Conservation (phyloP, 2,113 vertebrate genomes). For the Xiphophorus hellerii region DNA sequence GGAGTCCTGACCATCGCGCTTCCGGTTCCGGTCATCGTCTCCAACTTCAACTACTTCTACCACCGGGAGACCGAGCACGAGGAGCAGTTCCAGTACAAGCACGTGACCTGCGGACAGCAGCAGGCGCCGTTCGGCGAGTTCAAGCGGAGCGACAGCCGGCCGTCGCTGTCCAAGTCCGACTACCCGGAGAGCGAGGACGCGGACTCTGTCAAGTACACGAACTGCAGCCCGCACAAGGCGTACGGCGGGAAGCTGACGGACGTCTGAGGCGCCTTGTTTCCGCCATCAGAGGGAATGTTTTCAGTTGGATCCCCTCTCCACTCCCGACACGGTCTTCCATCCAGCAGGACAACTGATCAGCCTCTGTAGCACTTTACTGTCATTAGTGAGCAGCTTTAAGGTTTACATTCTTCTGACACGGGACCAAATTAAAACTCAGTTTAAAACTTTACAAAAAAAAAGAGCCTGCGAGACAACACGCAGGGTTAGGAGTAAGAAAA, state of each 20-base stretch:
- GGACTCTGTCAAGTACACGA: conserved; percentile 86
- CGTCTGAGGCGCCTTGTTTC: conserved; percentile 78
- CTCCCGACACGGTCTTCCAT: conserved; percentile 3
- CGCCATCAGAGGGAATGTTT: conserved; percentile 34
- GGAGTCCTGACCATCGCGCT: conserved; percentile 94
- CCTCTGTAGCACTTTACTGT: not conserved
- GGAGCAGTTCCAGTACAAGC: conserved; percentile 91
- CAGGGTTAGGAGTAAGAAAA: not conserved
- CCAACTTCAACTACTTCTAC: conserved; percentile 99
- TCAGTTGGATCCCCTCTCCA: not conserved
- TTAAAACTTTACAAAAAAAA: too few species aligned
- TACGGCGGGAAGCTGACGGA: conserved; percentile 89
- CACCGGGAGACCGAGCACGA: conserved; percentile 95
- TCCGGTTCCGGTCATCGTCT: conserved; percentile 93
- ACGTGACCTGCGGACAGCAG: conserved; percentile 92
- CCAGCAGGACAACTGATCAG: not conserved
- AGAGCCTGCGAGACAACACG: not conserved
- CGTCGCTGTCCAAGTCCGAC: conserved; percentile 87
- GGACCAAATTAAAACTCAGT: not conserved
- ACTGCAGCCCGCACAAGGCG: conserved; percentile 86
- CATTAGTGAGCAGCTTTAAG: conserved; percentile 1
- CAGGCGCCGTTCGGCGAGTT: conserved; percentile 80
- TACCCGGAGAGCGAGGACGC: conserved; percentile 84
- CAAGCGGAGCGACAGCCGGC: conserved; percentile 82
- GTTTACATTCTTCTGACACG: not conserved